phyloP scores from a whole-genome alignment of 2,888 invertebrate species.

The Tipula lateralis region DNA sequence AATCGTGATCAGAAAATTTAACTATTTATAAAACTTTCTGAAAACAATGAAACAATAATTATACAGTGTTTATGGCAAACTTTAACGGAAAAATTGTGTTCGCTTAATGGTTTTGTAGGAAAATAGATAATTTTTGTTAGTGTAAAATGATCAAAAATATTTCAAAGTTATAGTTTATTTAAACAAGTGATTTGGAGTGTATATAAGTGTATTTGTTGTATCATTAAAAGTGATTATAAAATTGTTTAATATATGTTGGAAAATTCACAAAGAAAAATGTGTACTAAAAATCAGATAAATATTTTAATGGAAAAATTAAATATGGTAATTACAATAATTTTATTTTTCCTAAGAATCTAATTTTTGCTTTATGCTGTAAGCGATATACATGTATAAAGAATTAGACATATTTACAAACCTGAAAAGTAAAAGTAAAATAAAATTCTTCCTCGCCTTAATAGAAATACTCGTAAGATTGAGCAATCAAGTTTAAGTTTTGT shows the following conservation, averaged over 20 bases:
- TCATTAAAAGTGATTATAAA: not conserved
- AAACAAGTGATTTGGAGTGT: not conserved
- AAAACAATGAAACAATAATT: slow-evolving; percentile 14
- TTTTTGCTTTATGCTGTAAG: not conserved
- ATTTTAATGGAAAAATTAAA: slow-evolving; percentile 70
- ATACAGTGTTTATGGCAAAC: not conserved
- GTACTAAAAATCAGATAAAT: slow-evolving; percentile 65
- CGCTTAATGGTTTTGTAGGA: not conserved
- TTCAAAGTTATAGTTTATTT: not conserved
- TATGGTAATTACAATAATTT: slow-evolving; percentile 51
- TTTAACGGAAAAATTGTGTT: not conserved
- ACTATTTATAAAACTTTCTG: not conserved
- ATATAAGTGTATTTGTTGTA: not conserved
- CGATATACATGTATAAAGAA: too few relatives aligned
- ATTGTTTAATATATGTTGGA: not conserved
- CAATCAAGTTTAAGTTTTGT: not conserved
- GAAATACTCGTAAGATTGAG: not conserved
- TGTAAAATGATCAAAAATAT: not conserved
- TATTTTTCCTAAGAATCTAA: not conserved
- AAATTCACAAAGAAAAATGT: slow-evolving; percentile 49
- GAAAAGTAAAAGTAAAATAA: not conserved
- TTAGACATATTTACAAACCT: not conserved
- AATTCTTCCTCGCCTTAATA: slow-evolving; percentile 19
- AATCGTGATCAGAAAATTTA: not conserved
- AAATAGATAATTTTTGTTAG: not conserved